Evolutionary conservation across 2,888 invertebrate species (phyloP), one percentile per base, ranked within the genome.

Genomic region (Clistopyga incitator): DNA sequence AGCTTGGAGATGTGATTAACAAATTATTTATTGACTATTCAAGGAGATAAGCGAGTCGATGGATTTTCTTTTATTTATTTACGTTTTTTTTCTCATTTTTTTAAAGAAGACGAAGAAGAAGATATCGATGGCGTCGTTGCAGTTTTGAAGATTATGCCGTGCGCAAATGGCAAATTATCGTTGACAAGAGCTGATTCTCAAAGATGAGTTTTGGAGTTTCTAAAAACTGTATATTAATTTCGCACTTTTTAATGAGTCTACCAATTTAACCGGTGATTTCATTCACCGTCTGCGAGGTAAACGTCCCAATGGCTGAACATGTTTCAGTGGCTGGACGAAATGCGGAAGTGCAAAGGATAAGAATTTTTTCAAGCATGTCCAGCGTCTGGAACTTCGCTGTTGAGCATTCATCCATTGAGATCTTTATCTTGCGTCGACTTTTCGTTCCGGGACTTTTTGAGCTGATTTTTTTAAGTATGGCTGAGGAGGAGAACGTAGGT

Each of bases 381-480:
- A 3, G 29, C 4, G 4, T 3, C 29, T 29, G 4, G 4, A 29
- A 29, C 4, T 4, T 29, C 29, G 29, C 29, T 29, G 29, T 29
- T 29, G 29, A 29, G 2, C 4, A 4, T 29, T 29, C 29, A 29
- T 29, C 29, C 29, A 29, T 29, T 29, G 29, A 4, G 4, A 29
- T 4, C 3, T 29, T 29, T 29, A 29, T 29, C 4, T 29, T 29
- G 18, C 29, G 18, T 70, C 20, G 34, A 54, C 8, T 29, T 65
- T 67, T 52, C 23, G 65, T 79, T 80, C 84, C 86, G 88, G 90
- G 90, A 90, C 81, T 88, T 90, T 91, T 91, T 91, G 90, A 88
- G 90, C 89, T 90, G 91, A 89, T 90, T 92, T 89, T 90, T 90
- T 45, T 54, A 85, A 90, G 89, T 87, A 87, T 90, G 91, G 89